A percentile compares a stretch with the other conserved stretches of the same genome.
Evolutionary conservation across 1,140 invertebrate species (phyloP).

Genomic region (Formica exsecta): DNA sequence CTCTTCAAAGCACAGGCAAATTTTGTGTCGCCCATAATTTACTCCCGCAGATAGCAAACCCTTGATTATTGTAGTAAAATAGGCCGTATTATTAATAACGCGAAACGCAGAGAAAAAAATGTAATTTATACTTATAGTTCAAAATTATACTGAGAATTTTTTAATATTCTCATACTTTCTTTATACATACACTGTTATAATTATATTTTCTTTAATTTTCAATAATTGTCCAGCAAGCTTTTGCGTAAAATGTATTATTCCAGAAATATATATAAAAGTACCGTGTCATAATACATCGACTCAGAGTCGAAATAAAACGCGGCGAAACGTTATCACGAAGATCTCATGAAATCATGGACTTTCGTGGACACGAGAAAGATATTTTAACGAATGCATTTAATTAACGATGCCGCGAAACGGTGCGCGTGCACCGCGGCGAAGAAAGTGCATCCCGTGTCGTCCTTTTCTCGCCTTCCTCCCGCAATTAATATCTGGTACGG

Average conservation of each 20-base stretch:
- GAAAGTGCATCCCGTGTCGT: constrained; percentile 66
- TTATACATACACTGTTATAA: not conserved
- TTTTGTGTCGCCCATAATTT: not conserved
- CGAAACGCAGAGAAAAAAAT: not conserved
- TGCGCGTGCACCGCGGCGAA: constrained; percentile 63
- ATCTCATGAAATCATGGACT: constrained; percentile 11
- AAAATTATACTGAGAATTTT: not conserved
- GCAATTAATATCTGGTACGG: constrained; percentile 58
- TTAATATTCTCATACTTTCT: not conserved
- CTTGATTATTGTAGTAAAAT: not conserved
- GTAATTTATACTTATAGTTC: not conserved
- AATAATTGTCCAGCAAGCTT: not conserved
- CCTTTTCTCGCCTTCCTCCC: constrained; percentile 32
- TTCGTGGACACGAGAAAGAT: constrained; percentile 47
- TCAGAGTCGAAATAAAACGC: not conserved
- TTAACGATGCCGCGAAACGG: constrained; percentile 43
- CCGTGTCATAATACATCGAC: not conserved
- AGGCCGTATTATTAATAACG: not conserved
- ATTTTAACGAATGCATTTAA: constrained; percentile 18
- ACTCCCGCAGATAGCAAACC: not conserved
- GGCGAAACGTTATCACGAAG: not conserved
- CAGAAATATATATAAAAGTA: not conserved
- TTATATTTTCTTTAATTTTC: not conserved
- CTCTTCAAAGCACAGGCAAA: not conserved
- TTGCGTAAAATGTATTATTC: no score